These are phyloP conservation scores for Hyles vespertilio DNA, from an alignment of 1,140 invertebrate species.

Conservation along the genomic window DNA sequence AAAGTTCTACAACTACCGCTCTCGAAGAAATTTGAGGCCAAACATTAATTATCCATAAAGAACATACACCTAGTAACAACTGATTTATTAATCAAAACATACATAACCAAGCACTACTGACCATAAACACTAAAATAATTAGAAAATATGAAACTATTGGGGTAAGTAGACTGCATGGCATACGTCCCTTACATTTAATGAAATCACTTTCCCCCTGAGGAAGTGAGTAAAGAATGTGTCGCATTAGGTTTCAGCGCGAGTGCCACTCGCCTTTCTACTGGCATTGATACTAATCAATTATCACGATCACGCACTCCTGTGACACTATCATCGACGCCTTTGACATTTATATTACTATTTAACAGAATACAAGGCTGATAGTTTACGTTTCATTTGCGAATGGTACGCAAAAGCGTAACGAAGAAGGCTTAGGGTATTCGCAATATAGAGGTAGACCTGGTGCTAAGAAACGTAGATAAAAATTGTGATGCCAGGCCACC, in stretches of 20 bases:
- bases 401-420: too few relatives aligned
- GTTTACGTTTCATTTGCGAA: too few relatives aligned
- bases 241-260: slow-evolving; percentile 10
- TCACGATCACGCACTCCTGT: not conserved
- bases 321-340: slow-evolving; percentile 7
- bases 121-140: not conserved
- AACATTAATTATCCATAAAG: too few relatives aligned
- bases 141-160: not conserved
- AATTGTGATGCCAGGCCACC: too few relatives aligned
- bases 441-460: too few relatives aligned
- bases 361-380: not conserved
- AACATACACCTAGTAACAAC: too few relatives aligned
- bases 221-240: not conserved
- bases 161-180: not conserved
- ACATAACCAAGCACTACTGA: not conserved
- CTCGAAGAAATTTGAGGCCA: too few relatives aligned
- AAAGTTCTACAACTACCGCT: too few relatives aligned
- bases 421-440: too few relatives aligned
- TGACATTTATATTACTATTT: slow-evolving; percentile 3
- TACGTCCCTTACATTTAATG: not conserved
- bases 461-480: too few relatives aligned
- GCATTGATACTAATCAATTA: slow-evolving; percentile 4
- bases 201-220: slow-evolving; percentile 1
- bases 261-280: slow-evolving; percentile 7
- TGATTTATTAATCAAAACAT: too few relatives aligned